Conservation (phyloP, 53 echinoderm and acorn worm genomes). For the Paracentrotus lividus region DNA sequence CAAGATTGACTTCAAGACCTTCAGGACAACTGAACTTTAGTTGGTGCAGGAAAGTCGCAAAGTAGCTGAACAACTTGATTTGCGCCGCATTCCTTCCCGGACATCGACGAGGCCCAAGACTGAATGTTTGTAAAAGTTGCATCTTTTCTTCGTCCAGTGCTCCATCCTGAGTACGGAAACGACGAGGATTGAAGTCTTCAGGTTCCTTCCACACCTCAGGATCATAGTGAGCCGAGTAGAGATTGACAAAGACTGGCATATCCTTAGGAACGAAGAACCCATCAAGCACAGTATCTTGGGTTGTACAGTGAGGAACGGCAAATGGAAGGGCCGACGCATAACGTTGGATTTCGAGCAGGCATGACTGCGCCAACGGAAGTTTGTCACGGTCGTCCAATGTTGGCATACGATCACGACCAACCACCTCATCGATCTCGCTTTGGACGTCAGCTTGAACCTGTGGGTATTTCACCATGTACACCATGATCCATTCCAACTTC, state of each 20-base stretch:
- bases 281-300: slow-evolving; percentile 80
- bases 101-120: slow-evolving; percentile 70
- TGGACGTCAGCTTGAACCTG: slow-evolving; percentile 53
- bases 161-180: slow-evolving; percentile 78
- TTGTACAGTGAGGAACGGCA: slow-evolving; percentile 89
- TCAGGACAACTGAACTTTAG: slow-evolving; percentile 24
- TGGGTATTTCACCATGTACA: slow-evolving; percentile 76
- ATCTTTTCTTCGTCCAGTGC: slow-evolving; percentile 28
- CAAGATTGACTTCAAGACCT: slow-evolving; percentile 58
- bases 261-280: slow-evolving; percentile 92
- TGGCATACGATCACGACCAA: slow-evolving; percentile 70
- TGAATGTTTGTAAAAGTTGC: slow-evolving; percentile 59
- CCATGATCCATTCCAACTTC: slow-evolving; percentile 75
- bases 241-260: slow-evolving; percentile 86
- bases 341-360: slow-evolving; percentile 81
- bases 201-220: slow-evolving; percentile 57
- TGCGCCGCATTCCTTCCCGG: slow-evolving; percentile 65
- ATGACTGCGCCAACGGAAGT: slow-evolving; percentile 86
- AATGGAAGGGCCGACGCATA: slow-evolving; percentile 79
- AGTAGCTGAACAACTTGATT: slow-evolving; percentile 70
- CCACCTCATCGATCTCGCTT: slow-evolving; percentile 67
- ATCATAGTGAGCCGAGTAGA: slow-evolving; percentile 68
- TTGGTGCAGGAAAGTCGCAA: slow-evolving; percentile 63
- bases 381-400: slow-evolving; percentile 74
- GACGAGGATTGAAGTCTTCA: slow-evolving; percentile 51